Evolutionary conservation across 1,140 invertebrate genomes (phyloP).

Genomic region (Drosophila hydei): DNA sequence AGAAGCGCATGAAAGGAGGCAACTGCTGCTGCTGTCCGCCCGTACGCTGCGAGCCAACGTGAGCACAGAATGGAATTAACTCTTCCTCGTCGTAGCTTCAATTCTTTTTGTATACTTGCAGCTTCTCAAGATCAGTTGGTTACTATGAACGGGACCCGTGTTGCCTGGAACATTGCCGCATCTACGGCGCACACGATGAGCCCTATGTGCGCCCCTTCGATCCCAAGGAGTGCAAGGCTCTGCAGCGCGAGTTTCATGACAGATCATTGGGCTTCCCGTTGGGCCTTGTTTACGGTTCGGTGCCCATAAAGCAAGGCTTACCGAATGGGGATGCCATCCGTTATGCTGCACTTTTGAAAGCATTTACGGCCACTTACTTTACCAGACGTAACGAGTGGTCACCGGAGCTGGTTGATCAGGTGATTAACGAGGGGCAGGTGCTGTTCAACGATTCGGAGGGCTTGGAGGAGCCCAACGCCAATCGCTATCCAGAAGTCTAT

Average conservation of each 20-base stretch:
- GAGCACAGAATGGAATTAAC: background rate
- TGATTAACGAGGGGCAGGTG: constrained; percentile 52
- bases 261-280: constrained; percentile 59
- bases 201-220: constrained; percentile 54
- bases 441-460: constrained; percentile 57
- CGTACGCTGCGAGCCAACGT: constrained; percentile 21
- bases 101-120: background rate
- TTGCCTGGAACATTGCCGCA: constrained; percentile 48
- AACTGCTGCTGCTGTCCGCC: constrained; percentile 3
- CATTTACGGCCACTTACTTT: constrained; percentile 58
- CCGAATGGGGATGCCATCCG: constrained; percentile 52
- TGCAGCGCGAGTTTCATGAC: constrained; percentile 35
- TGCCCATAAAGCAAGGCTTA: background rate
- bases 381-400: constrained; percentile 59
- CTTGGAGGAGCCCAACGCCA: constrained; percentile 41
- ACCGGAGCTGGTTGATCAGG: constrained; percentile 51
- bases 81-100: no score
- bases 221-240: constrained; percentile 42
- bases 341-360: constrained; percentile 52
- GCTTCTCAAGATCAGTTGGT: constrained; percentile 5
- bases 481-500: constrained; percentile 47
- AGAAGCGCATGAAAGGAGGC: constrained; percentile 19
- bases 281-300: constrained; percentile 27
- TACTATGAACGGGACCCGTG: constrained; percentile 46
- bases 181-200: constrained; percentile 58